These are phyloP conservation scores for Burhinus bistriatus DNA, from an alignment of 2,113 vertebrate genomes.

Conservation along the genomic window DNA sequence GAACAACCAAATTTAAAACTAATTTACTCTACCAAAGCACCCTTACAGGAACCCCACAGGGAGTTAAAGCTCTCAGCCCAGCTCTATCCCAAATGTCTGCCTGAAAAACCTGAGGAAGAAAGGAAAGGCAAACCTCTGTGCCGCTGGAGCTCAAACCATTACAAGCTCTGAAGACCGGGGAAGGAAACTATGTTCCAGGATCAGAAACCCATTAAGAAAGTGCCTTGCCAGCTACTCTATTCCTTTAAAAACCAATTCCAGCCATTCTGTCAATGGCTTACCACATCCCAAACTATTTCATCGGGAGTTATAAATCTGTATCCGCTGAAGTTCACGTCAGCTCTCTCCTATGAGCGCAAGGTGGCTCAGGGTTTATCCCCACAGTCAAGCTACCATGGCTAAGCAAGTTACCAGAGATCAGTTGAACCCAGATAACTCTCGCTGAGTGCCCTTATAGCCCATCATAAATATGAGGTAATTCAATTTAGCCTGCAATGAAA, in stretches of 20 bases:
- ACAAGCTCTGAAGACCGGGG: background rate
- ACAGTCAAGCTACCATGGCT: background rate
- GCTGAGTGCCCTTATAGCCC: constrained; percentile 48
- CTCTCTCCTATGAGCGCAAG: background rate
- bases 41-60: constrained; percentile 37
- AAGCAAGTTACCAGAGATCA: constrained; percentile 56
- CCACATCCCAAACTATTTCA: constrained; percentile 25
- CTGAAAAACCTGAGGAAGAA: background rate
- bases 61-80: constrained; percentile 23
- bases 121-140: background rate
- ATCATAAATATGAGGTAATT: constrained; percentile 65
- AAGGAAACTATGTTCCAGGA: background rate
- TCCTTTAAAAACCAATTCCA: constrained; percentile 29
- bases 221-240: background rate
- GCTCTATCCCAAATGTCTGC: background rate
- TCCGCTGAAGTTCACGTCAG: background rate
- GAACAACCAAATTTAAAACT: constrained; percentile 59
- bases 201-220: background rate
- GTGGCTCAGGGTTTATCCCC: constrained; percentile 21
- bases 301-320: background rate
- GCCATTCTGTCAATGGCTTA: background rate
- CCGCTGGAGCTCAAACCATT: background rate
- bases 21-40: constrained; percentile 27
- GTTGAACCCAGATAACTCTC: constrained; percentile 42
- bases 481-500: constrained; percentile 63